Evolutionary conservation across 2,797 vertebrate genomes (phyloP).

Genomic region (Liasis olivaceus): DNA sequence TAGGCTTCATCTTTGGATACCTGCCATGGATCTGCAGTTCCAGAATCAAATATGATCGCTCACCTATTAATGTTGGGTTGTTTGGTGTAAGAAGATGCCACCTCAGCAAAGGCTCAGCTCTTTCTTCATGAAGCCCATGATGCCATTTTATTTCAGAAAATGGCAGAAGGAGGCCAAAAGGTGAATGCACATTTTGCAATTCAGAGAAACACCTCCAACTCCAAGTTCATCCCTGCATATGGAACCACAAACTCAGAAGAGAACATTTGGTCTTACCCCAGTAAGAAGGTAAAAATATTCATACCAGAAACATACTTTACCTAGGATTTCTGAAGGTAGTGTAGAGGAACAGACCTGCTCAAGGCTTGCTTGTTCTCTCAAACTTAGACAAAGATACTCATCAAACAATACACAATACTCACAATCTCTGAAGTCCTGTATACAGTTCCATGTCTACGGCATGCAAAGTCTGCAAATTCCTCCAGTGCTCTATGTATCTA

Average conservation of each 20-base stretch:
- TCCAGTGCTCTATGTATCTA: conserved; percentile 98
- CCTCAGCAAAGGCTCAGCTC: background rate
- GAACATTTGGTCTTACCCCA: background rate
- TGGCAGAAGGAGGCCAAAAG: background rate
- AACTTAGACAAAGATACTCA: background rate
- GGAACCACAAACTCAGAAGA: background rate
- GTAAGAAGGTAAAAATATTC: no score
- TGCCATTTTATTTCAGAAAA: background rate
- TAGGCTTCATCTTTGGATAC: background rate
- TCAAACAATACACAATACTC: conserved; percentile 70
- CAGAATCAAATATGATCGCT: background rate
- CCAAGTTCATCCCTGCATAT: background rate
- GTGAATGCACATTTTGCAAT: background rate
- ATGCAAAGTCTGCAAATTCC: conserved; percentile 82
- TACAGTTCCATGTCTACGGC: conserved; percentile 92
- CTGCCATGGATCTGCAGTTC: no score
- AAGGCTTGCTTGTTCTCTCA: background rate
- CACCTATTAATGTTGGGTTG: background rate
- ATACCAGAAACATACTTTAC: background rate
- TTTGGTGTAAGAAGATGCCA: background rate
- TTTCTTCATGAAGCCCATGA: background rate
- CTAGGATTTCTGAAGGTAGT: background rate
- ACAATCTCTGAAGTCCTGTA: conserved; percentile 92
- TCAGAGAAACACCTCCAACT: background rate
- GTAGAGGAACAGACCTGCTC: background rate